Evolutionary conservation across 2,113 vertebrate species (phyloP).

Genomic region (Forbesichthys agassizii): DNA sequence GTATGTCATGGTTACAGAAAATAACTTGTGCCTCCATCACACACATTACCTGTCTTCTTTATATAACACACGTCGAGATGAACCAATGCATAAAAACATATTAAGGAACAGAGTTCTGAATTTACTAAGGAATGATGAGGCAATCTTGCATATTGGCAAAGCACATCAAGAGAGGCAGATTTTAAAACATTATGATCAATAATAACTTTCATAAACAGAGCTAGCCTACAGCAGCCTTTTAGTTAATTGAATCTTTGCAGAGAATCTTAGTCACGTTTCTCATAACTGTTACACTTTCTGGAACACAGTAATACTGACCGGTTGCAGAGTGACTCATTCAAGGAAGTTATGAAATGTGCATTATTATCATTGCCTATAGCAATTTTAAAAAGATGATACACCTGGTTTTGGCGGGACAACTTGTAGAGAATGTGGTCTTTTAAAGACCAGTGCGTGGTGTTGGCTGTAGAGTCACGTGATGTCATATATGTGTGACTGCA

Average conservation of each 20-base stretch:
- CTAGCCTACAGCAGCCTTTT: conserved; percentile 65
- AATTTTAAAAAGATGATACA: conserved; percentile 25
- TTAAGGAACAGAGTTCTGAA: conserved; percentile 33
- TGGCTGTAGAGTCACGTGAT: conserved; percentile 50
- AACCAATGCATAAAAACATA: conserved; percentile 16
- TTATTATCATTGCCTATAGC: not conserved
- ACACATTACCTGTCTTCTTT: conserved; percentile 18
- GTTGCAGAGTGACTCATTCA: conserved; percentile 40
- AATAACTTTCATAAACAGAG: conserved; percentile 63
- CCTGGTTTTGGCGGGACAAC: conserved; percentile 7
- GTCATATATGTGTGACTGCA: conserved; percentile 4
- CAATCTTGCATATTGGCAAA: conserved; percentile 26
- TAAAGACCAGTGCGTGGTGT: conserved; percentile 28
- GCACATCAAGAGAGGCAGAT: conserved; percentile 44
- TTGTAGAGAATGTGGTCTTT: conserved; percentile 19
- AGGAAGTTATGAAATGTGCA: conserved; percentile 19
- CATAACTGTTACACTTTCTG: conserved; percentile 48
- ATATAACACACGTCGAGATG: conserved; percentile 16
- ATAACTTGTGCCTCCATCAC: conserved; percentile 42
- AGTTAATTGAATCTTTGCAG: conserved; percentile 69
- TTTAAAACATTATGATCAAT: conserved; percentile 73
- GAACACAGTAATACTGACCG: conserved; percentile 34
- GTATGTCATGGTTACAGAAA: conserved; percentile 53
- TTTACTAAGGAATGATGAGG: conserved; percentile 19
- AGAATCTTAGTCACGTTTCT: conserved; percentile 53